Base-by-base conservation (phyloP, 2,797 vertebrate genomes). In the Thamnophis elegans region DNA sequence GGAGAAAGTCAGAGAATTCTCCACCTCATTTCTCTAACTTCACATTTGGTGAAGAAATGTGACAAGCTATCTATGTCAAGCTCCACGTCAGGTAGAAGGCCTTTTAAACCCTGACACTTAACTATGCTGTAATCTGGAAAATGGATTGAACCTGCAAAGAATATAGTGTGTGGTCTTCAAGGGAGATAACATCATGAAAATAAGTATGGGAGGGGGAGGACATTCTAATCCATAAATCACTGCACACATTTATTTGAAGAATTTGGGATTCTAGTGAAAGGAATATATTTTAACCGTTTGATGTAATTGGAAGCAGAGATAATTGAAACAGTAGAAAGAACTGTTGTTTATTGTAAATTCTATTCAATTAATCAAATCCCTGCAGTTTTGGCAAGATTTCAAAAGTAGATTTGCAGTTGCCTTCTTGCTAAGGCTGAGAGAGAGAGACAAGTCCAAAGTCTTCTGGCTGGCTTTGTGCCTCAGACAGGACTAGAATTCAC, bases 251-350 rank as follows among this genome's bases (percentile, higher is more conserved):
- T 97, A 98, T 98, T 98, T 93, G 59, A 97, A 98, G 98, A 97
- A 6, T 98, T 96, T 89, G 54, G 95, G 96, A 96, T 97, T 97
- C 94, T 96, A 95, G 97, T 97, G 65, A 88, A 89, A 0, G 0
- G 95, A 97, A 96, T 78, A 94, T 97, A 97, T 97, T 90, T 90
- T 97, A 98, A 96, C 95, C 97, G 96, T 97, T 98, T 98, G 97
- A 98, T 97, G 98, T 97, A 96, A 96, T 98, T 98, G 95, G 98
- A 96, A 97, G 90, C 96, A 95, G 96, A 97, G 96, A 96, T 96
- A 96, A 68, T 82, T 96, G 96, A 98, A 97, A 95, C 96, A 95
- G 96, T 98, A 98, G 97, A 96, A 93, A 89, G 60, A 89, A 92
- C 89, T 59, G 91, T 92, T 87, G 28, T 93, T 95, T 94, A 92